Evolutionary conservation across 1,140 invertebrate species (phyloP), one percentile per base, ranked within the genome.

Genomic region (Ceratosolen fusciceps): DNA sequence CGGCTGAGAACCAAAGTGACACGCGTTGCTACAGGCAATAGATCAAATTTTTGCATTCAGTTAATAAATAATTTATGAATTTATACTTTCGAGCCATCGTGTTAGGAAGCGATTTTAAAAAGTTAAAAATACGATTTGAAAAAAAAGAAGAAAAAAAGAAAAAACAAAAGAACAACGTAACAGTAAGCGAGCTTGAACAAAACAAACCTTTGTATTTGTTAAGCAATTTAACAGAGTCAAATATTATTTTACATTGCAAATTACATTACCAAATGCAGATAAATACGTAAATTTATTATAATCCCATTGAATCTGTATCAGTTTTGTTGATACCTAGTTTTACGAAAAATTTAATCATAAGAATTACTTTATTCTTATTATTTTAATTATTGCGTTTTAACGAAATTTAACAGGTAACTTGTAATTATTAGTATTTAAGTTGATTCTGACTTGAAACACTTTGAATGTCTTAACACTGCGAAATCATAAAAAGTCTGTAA

Each of bases 1-100:
- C 68, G 76, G 58, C 56, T 58, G n/a, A 76, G 67, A 68, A 80
- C 79, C 79, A 80, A 80, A 80, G 79, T 80, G 56, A 77, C 74
- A 73, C 74, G n/a, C 70, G 77, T 73, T 79, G 37, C 34, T 67
- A 67, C 19, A 49, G 52, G 70, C 31, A 71, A 71, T 12, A 31
- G 31, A 60, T 71, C n/a, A 77, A 31, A 37, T 60, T 77, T 70
- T 16, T 62, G 47, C 26, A 9, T 24, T 37, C 39, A 67, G n/a
- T 54, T 65, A 65, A 60, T 34, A 14, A 76, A 5, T 52, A 65
- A 19, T 34, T 26, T 62, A 62, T 19, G 31, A 62, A 37, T 47
- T 68, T 68, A 68, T 47, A 0, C 7, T 47, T n/a, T 47, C 47
- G 43, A 43, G 14, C 10, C 24, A n/a, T 68, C 39, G 26, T 29